phyloP scores from a whole-genome alignment of 2,797 vertebrate genomes.

The Anolis apletophallus region DNA sequence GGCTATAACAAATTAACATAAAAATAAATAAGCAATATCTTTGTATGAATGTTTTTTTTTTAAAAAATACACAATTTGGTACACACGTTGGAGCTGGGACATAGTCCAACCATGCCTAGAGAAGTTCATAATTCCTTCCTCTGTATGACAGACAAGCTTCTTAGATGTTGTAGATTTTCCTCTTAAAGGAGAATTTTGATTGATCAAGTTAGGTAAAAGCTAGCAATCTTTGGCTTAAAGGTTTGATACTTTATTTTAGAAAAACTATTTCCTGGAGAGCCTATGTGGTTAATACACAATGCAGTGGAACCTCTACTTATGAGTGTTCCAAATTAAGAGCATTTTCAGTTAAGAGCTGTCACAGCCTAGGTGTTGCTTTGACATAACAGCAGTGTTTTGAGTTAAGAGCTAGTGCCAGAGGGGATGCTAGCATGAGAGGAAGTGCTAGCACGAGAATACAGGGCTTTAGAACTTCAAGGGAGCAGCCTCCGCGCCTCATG shows the following conservation, averaged over 20 bases:
- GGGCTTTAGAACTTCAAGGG: too few species aligned
- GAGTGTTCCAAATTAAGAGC: too few species aligned
- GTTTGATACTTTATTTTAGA: slow-evolving; percentile 14
- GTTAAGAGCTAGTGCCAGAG: too few species aligned
- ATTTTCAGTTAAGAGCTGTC: too few species aligned
- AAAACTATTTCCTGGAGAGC: slow-evolving; percentile 33
- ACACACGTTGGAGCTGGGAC: neutral
- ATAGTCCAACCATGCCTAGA: too few species aligned
- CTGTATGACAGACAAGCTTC: slow-evolving; percentile 23
- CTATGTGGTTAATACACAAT: neutral
- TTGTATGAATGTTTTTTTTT: neutral
- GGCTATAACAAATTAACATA: slow-evolving; percentile 21
- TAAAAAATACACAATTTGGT: slow-evolving; percentile 2
- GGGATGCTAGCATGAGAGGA: too few species aligned
- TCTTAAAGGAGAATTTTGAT: neutral
- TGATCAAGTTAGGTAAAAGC: slow-evolving; percentile 9
- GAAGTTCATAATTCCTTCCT: neutral
- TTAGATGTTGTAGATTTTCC: neutral
- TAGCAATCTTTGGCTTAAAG: slow-evolving; percentile 14
- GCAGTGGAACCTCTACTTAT: neutral
- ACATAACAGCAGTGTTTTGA: too few species aligned
- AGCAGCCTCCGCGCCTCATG: too few species aligned
- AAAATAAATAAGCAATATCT: slow-evolving; percentile 34
- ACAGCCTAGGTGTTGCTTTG: too few species aligned
- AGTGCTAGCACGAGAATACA: too few species aligned